These are phyloP conservation scores for Noctua comes DNA, from an alignment of 2,888 invertebrate genomes.

Conservation along the genomic window DNA sequence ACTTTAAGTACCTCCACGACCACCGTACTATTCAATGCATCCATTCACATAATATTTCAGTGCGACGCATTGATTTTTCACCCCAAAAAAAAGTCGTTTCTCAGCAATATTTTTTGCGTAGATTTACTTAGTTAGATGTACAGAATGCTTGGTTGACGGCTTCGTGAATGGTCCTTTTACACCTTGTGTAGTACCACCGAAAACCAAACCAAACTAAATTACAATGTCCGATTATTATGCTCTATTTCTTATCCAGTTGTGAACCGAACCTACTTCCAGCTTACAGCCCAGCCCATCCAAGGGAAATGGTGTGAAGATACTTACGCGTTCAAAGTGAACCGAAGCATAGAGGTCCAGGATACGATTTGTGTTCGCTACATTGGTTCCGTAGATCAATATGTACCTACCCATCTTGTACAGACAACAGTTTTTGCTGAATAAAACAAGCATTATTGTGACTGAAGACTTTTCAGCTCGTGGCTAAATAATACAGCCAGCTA, in stretches of 20 bases:
- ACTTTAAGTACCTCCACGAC: too few species aligned
- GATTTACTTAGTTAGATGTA: too few species aligned
- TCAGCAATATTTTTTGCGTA: too few species aligned
- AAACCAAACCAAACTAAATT: neutral
- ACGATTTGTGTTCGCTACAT: slow-evolving; percentile 55
- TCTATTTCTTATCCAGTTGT: slow-evolving; percentile 17
- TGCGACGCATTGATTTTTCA: too few species aligned
- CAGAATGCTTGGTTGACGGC: too few species aligned
- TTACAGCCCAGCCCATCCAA: slow-evolving; percentile 30
- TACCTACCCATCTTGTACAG: slow-evolving; percentile 26
- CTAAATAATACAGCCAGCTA: too few species aligned
- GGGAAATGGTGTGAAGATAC: slow-evolving; percentile 54
- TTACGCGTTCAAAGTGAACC: slow-evolving; percentile 46
- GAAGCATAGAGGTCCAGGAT: slow-evolving; percentile 58
- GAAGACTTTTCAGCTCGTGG: neutral
- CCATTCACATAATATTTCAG: too few species aligned
- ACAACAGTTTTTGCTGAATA: neutral
- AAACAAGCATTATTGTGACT: neutral
- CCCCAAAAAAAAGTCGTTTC: too few species aligned
- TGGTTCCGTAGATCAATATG: slow-evolving; percentile 55
- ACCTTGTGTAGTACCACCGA: neutral
- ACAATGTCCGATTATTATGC: neutral
- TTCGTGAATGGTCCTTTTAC: too few species aligned
- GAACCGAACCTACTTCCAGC: slow-evolving; percentile 9
- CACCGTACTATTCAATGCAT: too few species aligned